Evolutionary conservation across 2,113 vertebrate genomes (phyloP), one percentile per base, ranked within the genome.

Genomic region (Sula dactylatra): DNA sequence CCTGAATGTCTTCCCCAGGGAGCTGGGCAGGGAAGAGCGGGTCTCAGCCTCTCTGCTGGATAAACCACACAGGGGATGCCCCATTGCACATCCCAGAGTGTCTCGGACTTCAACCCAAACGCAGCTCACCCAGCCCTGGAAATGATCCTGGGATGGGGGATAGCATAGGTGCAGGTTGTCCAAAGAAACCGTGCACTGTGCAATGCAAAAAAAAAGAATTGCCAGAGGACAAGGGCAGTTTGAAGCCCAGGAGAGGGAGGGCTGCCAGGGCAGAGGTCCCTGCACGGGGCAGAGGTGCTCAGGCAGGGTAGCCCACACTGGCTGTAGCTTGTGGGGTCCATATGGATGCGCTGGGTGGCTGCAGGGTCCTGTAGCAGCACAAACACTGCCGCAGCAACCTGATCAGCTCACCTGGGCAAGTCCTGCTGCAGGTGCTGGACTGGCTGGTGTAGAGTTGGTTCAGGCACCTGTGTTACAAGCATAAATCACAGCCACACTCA

Each of bases 51-150:
- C 44, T 42, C 54, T 61, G 73, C 6, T 56, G 52, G 47, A 36
- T 40, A 81, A 64, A 47, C 21, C 50, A 20, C 27, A 11, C 22
- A 38, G 24, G 32, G 47, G 12, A 73, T 42, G 47, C 24, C 42
- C 9, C 2, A 0, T 18, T 0, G 3, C 25, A 11, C 54, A 85
- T 29, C 26, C 21, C 3, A 0, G 31, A 13, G 61, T 0, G 4
- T 45, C 49, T 65, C 7, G 3, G 34, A 42, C 38, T n/a, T 90
- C 64, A n/a, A 10, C 27, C 44, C 58, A 58, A 82, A 42, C 2
- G 55, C 44, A 86, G 50, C 26, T 76, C 4, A 2, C 38, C 25
- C 26, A 31, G 56, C 17, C 7, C 56, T 42, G 26, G 17, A 31
- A 71, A 13, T 2, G 9, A 81, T 36, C 9, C 44, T 54, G 70